Base-by-base conservation (phyloP, 2,113 vertebrate genomes). In the Chelonoidis abingdonii region DNA sequence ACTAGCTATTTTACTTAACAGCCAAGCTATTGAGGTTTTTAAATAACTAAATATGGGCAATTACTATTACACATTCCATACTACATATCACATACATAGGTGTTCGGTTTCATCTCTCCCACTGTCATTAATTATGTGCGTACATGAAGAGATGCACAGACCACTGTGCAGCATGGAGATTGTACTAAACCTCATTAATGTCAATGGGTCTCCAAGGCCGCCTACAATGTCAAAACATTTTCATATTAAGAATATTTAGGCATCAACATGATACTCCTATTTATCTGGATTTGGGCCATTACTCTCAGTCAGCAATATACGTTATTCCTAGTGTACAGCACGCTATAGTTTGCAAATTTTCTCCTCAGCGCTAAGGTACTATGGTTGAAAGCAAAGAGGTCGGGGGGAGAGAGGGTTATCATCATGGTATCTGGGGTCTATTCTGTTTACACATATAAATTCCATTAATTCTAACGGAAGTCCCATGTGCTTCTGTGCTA, bases 141-240 rank as follows among this genome's bases (percentile, higher is more conserved):
- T 19, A 11, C 24, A 80, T 83, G 86, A 92, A 89, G 47, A 59
- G 4, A 92, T 14, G 52, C 0, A 1, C 6, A 24, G 31, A 91
- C 0, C 79, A 8, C 44, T 49, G 14, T 4, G 50, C 1, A 80
- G 24, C 19, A 80, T 0, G 0, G 21, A 41, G 78, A 65, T 84
- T 88, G 91, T 90, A 91, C 81, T 91, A 94, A 93, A 90, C 50
- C 38, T 79, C 62, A 35, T 87, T 80, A 62, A 91, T 91, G 92
- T 88, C 52, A 87, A 0, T 6, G 7, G 57, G 54, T 49, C 49
- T 95, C 84, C 47, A 24, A 95, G 93, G 91, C 75, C 35, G 91
- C 84, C 62, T 47, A 50, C 50, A 69, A 38, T 2, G 17, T 16
- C 29, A 10, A 91, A 72, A 93, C 78, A 83, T 72, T 80, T 44